These are phyloP conservation scores for Philereme transversata DNA, from an alignment of 2,888 invertebrate species.

Conservation along the genomic window DNA sequence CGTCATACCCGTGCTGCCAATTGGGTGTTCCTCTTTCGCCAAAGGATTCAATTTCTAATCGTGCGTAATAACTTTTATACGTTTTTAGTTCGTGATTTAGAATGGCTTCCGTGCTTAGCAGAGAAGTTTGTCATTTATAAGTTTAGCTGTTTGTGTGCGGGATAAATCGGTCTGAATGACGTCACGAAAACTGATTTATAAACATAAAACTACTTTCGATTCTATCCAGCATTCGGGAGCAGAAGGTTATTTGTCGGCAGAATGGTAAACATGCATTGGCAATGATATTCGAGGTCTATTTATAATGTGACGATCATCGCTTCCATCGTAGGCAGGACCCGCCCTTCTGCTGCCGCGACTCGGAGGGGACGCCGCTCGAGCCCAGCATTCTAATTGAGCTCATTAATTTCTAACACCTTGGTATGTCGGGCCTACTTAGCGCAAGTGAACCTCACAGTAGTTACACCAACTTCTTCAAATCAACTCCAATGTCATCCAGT, in stretches of 20 bases:
- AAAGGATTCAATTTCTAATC: constrained; percentile 39
- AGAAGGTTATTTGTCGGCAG: constrained; percentile 74
- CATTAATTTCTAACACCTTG: constrained; percentile 31
- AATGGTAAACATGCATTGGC: constrained; percentile 71
- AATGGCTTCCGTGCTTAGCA: constrained; percentile 28
- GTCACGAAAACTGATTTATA: constrained; percentile 78
- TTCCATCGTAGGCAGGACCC: constrained; percentile 57
- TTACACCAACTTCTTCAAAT: too few relatives aligned
- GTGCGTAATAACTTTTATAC: constrained; percentile 24
- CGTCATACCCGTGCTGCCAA: constrained; percentile 62
- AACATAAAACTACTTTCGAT: constrained; percentile 73
- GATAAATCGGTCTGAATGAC: constrained; percentile 75
- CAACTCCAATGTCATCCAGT: too few relatives aligned
- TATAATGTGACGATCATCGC: constrained; percentile 62
- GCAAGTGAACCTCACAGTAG: constrained; percentile 9
- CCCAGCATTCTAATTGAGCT: constrained; percentile 36
- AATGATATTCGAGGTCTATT: constrained; percentile 70
- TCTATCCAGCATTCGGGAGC: constrained; percentile 68
- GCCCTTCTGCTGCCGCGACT: constrained; percentile 56
- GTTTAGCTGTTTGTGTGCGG: constrained; percentile 52
- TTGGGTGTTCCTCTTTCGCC: constrained; percentile 56
- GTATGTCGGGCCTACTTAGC: constrained; percentile 10
- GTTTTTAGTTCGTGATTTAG: constrained; percentile 5
- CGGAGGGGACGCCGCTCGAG: constrained; percentile 34
- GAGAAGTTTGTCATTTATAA: constrained; percentile 37